Conservation (phyloP, 2,797 vertebrate genomes). For the Acanthurus leucopareius region DNA sequence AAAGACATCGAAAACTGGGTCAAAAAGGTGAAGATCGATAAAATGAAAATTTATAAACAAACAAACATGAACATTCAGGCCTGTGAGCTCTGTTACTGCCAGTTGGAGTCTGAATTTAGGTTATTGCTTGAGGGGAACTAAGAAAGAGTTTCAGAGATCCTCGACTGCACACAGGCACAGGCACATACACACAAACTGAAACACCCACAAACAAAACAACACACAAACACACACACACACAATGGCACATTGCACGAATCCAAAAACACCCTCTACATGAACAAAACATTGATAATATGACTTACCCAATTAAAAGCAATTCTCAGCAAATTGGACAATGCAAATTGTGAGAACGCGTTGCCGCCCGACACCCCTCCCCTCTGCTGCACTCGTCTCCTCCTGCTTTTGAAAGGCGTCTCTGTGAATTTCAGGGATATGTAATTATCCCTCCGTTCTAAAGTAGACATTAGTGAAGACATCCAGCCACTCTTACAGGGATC, state of each 20-base stretch:
- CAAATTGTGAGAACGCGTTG: slow-evolving; percentile 27
- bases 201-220: not conserved
- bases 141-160: slow-evolving; percentile 17
- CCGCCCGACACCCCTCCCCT: not conserved
- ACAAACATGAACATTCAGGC: slow-evolving; percentile 22
- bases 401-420: slow-evolving; percentile 59
- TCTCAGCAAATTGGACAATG: slow-evolving; percentile 67
- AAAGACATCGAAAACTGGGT: not conserved
- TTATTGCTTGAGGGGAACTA: slow-evolving; percentile 49
- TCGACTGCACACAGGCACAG: slow-evolving; percentile 3
- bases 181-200: not conserved
- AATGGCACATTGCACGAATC: not conserved
- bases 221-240: not conserved
- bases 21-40: slow-evolving; percentile 27
- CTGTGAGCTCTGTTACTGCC: slow-evolving; percentile 23
- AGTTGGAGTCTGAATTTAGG: slow-evolving; percentile 56
- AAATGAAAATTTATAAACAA: slow-evolving; percentile 15
- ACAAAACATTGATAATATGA: slow-evolving; percentile 33
- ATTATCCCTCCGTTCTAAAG: slow-evolving; percentile 72
- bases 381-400: slow-evolving; percentile 26
- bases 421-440: slow-evolving; percentile 64
- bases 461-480: slow-evolving; percentile 78
- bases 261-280: slow-evolving; percentile 19
- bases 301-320: slow-evolving; percentile 74
- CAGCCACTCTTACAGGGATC: slow-evolving; percentile 72